Percentiles rank a stretch among this genome's conserved stretches.
Conservation (phyloP, 2,113 vertebrate species). For the Sula dactylatra region DNA sequence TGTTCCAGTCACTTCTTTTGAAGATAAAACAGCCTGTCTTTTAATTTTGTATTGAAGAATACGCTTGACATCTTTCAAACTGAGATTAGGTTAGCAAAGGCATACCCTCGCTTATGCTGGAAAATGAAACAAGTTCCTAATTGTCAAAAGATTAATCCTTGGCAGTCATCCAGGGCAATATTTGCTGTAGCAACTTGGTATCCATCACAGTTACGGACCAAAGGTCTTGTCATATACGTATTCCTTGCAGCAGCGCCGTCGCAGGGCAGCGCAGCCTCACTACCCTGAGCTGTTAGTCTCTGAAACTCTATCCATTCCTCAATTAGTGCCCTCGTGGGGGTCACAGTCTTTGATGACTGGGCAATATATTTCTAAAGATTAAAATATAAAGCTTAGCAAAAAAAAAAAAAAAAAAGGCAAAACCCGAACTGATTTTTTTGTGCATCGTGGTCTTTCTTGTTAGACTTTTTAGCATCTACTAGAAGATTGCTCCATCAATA, state of each 20-base stretch:
- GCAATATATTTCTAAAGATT: background rate
- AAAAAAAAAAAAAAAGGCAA: background rate
- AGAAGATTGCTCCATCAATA: background rate
- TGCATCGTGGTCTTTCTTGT: background rate
- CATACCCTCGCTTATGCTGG: background rate
- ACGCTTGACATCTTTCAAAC: slow-evolving; percentile 45
- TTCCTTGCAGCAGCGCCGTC: background rate
- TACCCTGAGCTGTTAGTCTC: background rate
- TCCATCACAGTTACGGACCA: slow-evolving; percentile 27
- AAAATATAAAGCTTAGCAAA: background rate
- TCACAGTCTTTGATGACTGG: slow-evolving; percentile 11
- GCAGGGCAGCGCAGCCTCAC: background rate
- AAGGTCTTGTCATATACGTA: slow-evolving; percentile 33
- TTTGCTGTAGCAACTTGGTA: slow-evolving; percentile 65
- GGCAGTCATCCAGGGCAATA: slow-evolving; percentile 56
- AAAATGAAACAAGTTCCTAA: slow-evolving; percentile 59
- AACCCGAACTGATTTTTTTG: background rate
- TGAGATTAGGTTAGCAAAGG: slow-evolving; percentile 2
- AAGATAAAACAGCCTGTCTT: slow-evolving; percentile 36
- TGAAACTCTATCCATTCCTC: slow-evolving; percentile 11
- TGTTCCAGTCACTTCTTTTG: slow-evolving; percentile 31
- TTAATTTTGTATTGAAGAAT: slow-evolving; percentile 33
- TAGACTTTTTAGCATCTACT: background rate
- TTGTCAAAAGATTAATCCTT: slow-evolving; percentile 61
- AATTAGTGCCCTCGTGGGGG: background rate